Evolutionary conservation across 2,797 vertebrate genomes (phyloP), one percentile per base, ranked within the genome.

Genomic region (Micropoecilia bifurca): DNA sequence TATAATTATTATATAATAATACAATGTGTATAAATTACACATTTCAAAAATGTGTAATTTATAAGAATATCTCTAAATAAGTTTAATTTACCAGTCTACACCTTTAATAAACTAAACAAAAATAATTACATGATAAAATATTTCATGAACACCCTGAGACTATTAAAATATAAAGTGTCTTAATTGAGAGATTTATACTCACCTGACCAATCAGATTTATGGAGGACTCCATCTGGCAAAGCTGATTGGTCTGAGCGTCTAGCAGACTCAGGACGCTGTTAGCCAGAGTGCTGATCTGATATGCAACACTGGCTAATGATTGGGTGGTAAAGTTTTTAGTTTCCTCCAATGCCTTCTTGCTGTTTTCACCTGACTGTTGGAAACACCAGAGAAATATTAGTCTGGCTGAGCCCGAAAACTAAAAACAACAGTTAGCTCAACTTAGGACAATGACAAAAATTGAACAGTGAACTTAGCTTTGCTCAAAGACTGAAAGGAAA

Each of bases 321-420:
- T 98, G 98, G 2, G 96, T 94, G 73, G 97, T 95, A 78, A 97
- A 96, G 1, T 95, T 94, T 94, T 97, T 98, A 4, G 98, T 99
- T 93, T 97, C 96, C 86, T 98, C 96, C 85, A 99, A 18, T 0
- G 91, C 91, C 43, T 66, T 81, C 39, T 57, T 0, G 22, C 59
- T 74, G 61, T 63, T 43, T 0, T 87, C 89, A 55, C 87, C 87
- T 33, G 86, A 47, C 92, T 93, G 80, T 33, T 0, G n/a, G 12
- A 50, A 36, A 76, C 7, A 78, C 1, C 47, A 12, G 8, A 8
- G 0, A 14, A 5, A 22, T n/a, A 47, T 80, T 85, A 83, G 80
- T 43, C 5, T 78, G 83, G 73, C 73, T 41, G 76, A 80, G 75
- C 53, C 63, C 2, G 22, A 45, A 45, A 1, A 36, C 18, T 6